Base-by-base conservation (phyloP, 1,140 invertebrate species). In the Solenopsis invicta region DNA sequence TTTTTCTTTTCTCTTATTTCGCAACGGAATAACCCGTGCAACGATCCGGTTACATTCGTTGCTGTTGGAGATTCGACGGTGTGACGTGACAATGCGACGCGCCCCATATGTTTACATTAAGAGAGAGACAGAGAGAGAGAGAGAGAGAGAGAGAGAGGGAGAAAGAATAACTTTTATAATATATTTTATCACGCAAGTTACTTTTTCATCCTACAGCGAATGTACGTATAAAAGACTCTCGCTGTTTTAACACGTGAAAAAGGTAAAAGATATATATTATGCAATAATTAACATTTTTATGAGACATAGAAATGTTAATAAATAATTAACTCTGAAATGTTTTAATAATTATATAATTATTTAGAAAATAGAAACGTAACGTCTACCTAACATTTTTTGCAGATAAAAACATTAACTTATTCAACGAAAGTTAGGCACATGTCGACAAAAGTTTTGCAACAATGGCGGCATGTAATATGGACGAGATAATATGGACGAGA, bases 1-100 rank as follows among this genome's bases (percentile, higher is more conserved):
- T 74, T 87, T 80, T 61, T 72, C 59, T 64, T 66, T 59, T 13
- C 56, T 84, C 80, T 75, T 84, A 61, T 75, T 74, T 74, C 54
- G 29, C 67, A 54, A 50, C 41, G 45, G 80, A 84, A 75, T 84
- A 84, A 84, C 8, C 12, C 45, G 24, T 24, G 29, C 80, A 45
- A 72, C 37, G 52, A 59, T 72, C 41, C 80, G 54, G 54, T 61
- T 56, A 29, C 24, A 34, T 29, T 45, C 37, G 41, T 72, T 45
- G 21, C 52, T 6, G 34, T 82, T 21, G 24, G 45, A 75, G 72
- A 21, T 41, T 56, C 10, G 16, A 18, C 24, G 8, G 13, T 41
- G 34, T 41, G 18, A 66, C 12, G 66, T n/a, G 34, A 41, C 41
- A 61, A 48, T n/a, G 41, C 24, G 45, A 34, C 45, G 24, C 24